Evolutionary conservation across 2,797 vertebrate genomes (phyloP).

Genomic region (Centroberyx gerrardi): DNA sequence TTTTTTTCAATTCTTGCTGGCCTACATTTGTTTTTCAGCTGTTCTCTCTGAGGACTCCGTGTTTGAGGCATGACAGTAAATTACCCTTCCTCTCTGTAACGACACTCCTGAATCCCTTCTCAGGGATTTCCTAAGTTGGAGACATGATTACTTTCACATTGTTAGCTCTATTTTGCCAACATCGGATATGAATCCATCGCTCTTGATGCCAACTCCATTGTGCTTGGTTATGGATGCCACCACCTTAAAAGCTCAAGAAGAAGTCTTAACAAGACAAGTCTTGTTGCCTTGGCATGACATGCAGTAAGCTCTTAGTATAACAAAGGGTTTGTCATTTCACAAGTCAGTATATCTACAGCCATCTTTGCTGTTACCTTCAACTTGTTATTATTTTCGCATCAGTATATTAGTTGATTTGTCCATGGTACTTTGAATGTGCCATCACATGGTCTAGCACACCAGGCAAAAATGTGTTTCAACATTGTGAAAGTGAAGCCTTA

Average conservation of each 20-base stretch:
- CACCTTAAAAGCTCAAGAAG: slow-evolving; percentile 8
- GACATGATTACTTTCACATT: slow-evolving; percentile 54
- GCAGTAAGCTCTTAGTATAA: neutral
- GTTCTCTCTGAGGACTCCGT: slow-evolving; percentile 69
- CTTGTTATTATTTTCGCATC: neutral
- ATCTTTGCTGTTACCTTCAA: neutral
- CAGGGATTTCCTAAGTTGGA: slow-evolving; percentile 55
- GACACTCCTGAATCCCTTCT: slow-evolving; percentile 46
- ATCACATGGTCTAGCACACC: slow-evolving; percentile 22
- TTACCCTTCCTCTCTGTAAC: slow-evolving; percentile 61
- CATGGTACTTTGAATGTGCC: neutral
- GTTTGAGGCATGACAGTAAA: slow-evolving; percentile 67
- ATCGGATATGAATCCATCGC: slow-evolving; percentile 19
- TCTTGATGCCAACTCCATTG: slow-evolving; percentile 5
- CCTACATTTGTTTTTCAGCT: slow-evolving; percentile 77
- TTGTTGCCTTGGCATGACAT: neutral
- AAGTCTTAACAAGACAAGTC: neutral
- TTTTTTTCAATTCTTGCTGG: slow-evolving; percentile 24
- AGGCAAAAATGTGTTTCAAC: slow-evolving; percentile 17
- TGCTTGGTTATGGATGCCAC: neutral
- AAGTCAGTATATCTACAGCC: neutral
- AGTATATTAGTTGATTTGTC: neutral
- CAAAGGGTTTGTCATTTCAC: neutral
- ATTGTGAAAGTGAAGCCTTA: slow-evolving; percentile 18
- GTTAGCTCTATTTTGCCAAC: slow-evolving; percentile 37